Evolutionary conservation across 2,797 vertebrate genomes (phyloP).

Genomic region (Podargus strigoides): DNA sequence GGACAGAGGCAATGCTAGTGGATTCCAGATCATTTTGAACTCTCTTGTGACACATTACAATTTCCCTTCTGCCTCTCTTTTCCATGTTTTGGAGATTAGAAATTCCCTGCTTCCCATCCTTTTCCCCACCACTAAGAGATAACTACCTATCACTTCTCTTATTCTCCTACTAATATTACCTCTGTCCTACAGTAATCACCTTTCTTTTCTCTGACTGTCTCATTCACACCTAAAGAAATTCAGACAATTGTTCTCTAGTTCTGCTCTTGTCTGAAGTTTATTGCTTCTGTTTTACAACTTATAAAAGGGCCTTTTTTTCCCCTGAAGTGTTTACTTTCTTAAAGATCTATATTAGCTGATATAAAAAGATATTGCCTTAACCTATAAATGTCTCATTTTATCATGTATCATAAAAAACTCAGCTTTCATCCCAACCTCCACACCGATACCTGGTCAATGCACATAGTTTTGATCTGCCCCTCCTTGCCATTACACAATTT

Average conservation of each 20-base stretch:
- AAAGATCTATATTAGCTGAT: neutral
- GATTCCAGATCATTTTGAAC: neutral
- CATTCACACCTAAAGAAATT: neutral
- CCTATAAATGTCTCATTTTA: neutral
- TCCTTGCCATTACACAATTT: neutral
- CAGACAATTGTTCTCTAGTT: neutral
- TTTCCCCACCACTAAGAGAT: neutral
- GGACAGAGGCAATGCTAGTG: neutral
- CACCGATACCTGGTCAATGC: neutral
- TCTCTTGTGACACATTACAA: neutral
- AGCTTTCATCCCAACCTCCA: neutral
- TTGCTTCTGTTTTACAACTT: neutral
- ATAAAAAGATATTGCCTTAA: neutral
- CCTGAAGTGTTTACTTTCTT: neutral
- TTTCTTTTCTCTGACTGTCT: neutral
- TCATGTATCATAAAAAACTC: neutral
- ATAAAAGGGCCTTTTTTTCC: fast-evolving
- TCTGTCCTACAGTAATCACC: neutral
- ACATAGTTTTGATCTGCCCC: neutral
- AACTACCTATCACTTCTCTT: neutral
- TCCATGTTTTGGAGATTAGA: neutral
- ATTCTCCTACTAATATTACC: neutral
- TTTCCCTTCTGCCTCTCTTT: neutral
- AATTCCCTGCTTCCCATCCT: neutral
- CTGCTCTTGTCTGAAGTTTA: neutral